Conservation (phyloP, 1,140 invertebrate genomes). For the Drosophila sp. region DNA sequence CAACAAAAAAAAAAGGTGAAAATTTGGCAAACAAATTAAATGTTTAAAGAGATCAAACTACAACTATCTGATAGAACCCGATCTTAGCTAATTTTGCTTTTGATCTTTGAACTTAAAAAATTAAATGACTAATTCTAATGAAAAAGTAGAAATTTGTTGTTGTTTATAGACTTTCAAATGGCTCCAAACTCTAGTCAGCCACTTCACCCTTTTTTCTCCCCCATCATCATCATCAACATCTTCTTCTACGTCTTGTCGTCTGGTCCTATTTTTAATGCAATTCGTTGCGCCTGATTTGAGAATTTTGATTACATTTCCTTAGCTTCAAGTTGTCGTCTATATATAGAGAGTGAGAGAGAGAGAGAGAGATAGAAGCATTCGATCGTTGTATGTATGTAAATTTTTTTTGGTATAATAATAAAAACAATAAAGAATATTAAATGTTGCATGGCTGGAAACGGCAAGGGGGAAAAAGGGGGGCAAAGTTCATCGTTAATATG, state of each 20-base stretch:
- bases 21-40: too few species aligned
- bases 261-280: slow-evolving; percentile 56
- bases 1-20: not conserved
- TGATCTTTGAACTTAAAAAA: too few species aligned
- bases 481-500: slow-evolving; percentile 45
- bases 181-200: too few species aligned
- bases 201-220: not conserved
- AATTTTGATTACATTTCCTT: slow-evolving; percentile 60
- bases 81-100: too few species aligned
- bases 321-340: not conserved
- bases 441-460: slow-evolving; percentile 27
- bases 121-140: too few species aligned
- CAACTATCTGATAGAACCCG: too few species aligned
- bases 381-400: not conserved
- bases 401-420: slow-evolving; percentile 20
- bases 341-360: too few species aligned
- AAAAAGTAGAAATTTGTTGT: too few species aligned
- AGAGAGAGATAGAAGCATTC: too few species aligned
- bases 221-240: not conserved
- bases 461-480: slow-evolving; percentile 3
- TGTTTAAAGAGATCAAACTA: too few species aligned
- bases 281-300: slow-evolving; percentile 60
- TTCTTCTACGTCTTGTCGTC: not conserved
- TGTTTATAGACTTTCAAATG: too few species aligned
- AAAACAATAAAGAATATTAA: slow-evolving; percentile 30